These are phyloP conservation scores for Drosophila neonasuta DNA, from an alignment of 2,888 invertebrate genomes.

Conservation along the genomic window DNA sequence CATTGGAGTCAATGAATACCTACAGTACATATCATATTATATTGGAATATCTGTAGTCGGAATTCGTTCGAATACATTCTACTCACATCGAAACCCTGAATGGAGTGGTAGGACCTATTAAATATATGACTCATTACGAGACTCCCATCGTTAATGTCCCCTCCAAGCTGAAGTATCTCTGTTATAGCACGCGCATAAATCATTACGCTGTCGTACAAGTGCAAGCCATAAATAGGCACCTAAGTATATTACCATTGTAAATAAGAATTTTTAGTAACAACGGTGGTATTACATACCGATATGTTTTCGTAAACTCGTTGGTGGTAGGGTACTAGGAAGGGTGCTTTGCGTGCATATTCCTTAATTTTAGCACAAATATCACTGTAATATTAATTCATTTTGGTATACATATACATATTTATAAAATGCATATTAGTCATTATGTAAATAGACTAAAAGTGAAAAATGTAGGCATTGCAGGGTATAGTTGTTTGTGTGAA, in stretches of 20 bases:
- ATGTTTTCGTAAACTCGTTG: conserved; percentile 88
- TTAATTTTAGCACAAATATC: conserved; percentile 88
- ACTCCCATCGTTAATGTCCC: conserved; percentile 89
- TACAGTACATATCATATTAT: conserved; percentile 68
- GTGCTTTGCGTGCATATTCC: conserved; percentile 87
- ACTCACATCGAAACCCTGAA: conserved; percentile 90
- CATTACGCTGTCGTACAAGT: conserved; percentile 93
- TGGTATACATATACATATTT: neutral
- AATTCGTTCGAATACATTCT: neutral
- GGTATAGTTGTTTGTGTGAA: neutral
- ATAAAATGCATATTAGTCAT: neutral
- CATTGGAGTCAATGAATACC: conserved; percentile 93
- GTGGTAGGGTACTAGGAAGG: conserved; percentile 91
- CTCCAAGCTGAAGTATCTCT: conserved; percentile 86
- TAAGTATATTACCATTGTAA: conserved; percentile 68
- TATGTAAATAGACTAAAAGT: too few species aligned
- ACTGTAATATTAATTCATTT: conserved; percentile 81
- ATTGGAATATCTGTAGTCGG: neutral
- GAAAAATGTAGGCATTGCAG: neutral
- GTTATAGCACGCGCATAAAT: conserved; percentile 93
- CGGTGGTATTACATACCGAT: conserved; percentile 82
- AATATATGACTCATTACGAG: conserved; percentile 89
- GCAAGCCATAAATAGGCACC: conserved; percentile 92
- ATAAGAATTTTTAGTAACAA: neutral
- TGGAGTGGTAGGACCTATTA: conserved; percentile 88